Percentiles rank a stretch among this genome's conserved stretches.
phyloP scores from a whole-genome alignment of 2,113 vertebrate genomes.

The Pangasianodon hypophthalmus region DNA sequence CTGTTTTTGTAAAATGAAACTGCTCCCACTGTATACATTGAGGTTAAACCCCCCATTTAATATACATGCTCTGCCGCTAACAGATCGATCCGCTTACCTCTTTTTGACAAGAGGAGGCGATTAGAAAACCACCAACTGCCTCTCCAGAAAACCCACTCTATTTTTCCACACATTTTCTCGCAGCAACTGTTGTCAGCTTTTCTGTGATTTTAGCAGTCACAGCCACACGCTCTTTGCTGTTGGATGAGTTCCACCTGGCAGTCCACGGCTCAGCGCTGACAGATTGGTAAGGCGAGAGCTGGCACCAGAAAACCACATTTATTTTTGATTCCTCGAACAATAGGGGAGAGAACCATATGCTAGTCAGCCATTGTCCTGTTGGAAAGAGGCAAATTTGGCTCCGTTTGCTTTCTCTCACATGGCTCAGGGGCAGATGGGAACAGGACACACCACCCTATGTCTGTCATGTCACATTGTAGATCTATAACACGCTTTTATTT shows the following conservation, averaged over 20 bases:
- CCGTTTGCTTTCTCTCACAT: constrained; percentile 11
- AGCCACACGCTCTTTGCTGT: constrained; percentile 27
- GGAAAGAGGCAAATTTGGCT: constrained; percentile 15
- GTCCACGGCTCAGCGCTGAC: neutral
- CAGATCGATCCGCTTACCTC: neutral
- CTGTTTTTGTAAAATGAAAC: constrained; percentile 13
- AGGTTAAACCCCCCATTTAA: neutral
- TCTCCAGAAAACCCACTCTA: neutral
- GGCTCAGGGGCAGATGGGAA: constrained; percentile 23
- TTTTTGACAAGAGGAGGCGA: neutral
- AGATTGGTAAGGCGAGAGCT: constrained; percentile 49
- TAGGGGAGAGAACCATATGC: constrained; percentile 52
- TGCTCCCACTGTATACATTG: neutral
- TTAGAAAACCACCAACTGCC: constrained; percentile 3
- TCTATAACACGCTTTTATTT: neutral
- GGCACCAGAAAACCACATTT: constrained; percentile 34
- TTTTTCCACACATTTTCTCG: constrained; percentile 11
- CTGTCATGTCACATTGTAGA: neutral
- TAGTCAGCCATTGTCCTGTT: constrained; percentile 28
- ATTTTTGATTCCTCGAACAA: constrained; percentile 48
- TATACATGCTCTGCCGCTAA: neutral
- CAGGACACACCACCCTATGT: constrained; percentile 9
- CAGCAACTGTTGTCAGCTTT: constrained; percentile 39
- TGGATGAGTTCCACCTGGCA: constrained; percentile 49
- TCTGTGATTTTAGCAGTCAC: constrained; percentile 33